Conservation (phyloP, 2,113 vertebrate species). For the Tonatia bakeri region DNA sequence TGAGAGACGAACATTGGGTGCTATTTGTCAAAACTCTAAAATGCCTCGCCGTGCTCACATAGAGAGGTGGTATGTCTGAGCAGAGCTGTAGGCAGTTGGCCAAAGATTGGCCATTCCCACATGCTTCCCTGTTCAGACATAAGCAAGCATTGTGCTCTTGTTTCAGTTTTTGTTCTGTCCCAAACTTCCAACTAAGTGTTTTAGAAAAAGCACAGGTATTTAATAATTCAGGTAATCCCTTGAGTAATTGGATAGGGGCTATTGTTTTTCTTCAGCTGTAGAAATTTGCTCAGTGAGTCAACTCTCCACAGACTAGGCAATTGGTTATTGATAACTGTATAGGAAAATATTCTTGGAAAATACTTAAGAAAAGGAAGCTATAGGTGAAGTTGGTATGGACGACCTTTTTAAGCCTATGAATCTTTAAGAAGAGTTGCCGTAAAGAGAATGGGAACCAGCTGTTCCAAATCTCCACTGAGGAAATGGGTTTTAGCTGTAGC, state of each 20-base stretch:
- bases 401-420: slow-evolving; percentile 48
- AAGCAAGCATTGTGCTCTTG: not conserved
- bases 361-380: not conserved
- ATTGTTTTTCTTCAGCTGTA: not conserved
- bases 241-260: not conserved
- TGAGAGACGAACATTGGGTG: not conserved
- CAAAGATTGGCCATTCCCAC: not conserved
- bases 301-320: not conserved
- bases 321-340: not conserved
- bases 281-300: not conserved
- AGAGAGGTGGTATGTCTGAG: not conserved
- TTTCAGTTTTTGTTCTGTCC: slow-evolving; percentile 2
- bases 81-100: not conserved
- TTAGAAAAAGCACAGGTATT: not conserved
- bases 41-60: not conserved
- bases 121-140: not conserved
- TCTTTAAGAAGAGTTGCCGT: slow-evolving; percentile 51
- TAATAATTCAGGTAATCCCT: not conserved
- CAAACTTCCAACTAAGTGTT: not conserved
- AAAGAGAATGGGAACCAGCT: slow-evolving; percentile 65
- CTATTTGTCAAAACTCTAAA: slow-evolving; percentile 30
- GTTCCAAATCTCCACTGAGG: slow-evolving; percentile 60
- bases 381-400: slow-evolving; percentile 35
- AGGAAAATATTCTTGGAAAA: slow-evolving; percentile 21
- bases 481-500: slow-evolving; percentile 54